phyloP scores from a whole-genome alignment of 2,888 invertebrate species.

The Drosophila engyochracea region DNA sequence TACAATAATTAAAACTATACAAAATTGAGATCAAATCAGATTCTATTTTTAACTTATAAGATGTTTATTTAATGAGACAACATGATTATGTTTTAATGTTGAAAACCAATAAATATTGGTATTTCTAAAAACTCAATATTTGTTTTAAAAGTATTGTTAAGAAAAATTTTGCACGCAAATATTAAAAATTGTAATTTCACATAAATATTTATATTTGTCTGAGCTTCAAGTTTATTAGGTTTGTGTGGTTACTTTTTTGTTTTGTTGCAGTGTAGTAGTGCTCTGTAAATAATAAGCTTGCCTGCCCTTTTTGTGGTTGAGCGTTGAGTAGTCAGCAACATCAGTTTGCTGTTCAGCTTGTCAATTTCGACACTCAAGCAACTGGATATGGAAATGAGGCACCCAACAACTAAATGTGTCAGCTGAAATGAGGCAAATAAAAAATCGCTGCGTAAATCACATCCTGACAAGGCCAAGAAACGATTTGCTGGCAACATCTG shows the following conservation, averaged over 20 bases:
- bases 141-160: too few relatives aligned
- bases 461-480: conserved; percentile 64
- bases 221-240: background rate
- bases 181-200: background rate
- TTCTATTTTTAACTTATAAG: background rate
- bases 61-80: background rate
- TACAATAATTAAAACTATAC: background rate
- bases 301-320: conserved; percentile 12
- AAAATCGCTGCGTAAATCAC: conserved; percentile 29
- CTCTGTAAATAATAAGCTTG: conserved; percentile 1
- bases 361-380: conserved; percentile 23
- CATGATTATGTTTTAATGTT: background rate
- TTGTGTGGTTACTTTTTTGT: background rate
- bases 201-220: background rate
- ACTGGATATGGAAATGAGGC: conserved; percentile 52
- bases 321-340: conserved; percentile 3
- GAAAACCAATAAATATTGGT: background rate
- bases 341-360: conserved; percentile 8
- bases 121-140: background rate
- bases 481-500: conserved; percentile 26
- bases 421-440: conserved; percentile 36
- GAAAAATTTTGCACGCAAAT: background rate
- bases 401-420: conserved; percentile 60
- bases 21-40: background rate
- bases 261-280: background rate